A percentile compares a stretch with the other conserved stretches of the same genome.
phyloP scores from a whole-genome alignment of 2,888 invertebrate species.

The Tinea pellionella region DNA sequence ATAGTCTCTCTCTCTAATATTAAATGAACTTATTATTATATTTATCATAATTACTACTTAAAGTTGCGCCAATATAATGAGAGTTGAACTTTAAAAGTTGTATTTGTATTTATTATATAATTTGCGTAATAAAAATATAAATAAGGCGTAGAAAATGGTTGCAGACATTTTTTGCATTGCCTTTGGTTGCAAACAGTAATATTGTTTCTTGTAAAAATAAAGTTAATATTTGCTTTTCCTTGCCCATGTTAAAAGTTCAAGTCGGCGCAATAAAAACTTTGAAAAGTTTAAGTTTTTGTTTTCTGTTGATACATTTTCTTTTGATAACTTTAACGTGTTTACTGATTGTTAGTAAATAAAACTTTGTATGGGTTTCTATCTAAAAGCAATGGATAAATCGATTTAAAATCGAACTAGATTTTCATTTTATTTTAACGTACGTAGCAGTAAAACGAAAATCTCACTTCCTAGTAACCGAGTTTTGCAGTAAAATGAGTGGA shows the following conservation, averaged over 20 bases:
- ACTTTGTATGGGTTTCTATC: too few relatives aligned
- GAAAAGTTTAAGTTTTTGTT: background rate
- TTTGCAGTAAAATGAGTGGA: background rate
- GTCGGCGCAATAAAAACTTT: background rate
- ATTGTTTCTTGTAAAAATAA: background rate
- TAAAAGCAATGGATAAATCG: background rate
- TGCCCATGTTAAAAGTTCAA: background rate
- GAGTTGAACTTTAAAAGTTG: too few relatives aligned
- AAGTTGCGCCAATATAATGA: too few relatives aligned
- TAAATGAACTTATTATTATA: too few relatives aligned
- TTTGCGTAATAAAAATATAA: too few relatives aligned
- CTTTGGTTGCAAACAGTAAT: background rate
- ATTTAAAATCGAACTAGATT: background rate
- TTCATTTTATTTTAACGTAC: background rate
- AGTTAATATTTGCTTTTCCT: constrained; percentile 1
- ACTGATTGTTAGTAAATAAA: too few relatives aligned
- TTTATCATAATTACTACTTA: too few relatives aligned
- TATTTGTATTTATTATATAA: too few relatives aligned
- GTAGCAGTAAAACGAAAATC: background rate
- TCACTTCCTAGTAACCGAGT: background rate
- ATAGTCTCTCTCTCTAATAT: too few relatives aligned
- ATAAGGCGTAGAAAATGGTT: background rate
- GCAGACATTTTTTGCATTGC: background rate
- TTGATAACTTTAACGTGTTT: too few relatives aligned
- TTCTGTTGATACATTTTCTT: background rate